phyloP scores from a whole-genome alignment of 2,113 vertebrate species.

The Candoia aspera region DNA sequence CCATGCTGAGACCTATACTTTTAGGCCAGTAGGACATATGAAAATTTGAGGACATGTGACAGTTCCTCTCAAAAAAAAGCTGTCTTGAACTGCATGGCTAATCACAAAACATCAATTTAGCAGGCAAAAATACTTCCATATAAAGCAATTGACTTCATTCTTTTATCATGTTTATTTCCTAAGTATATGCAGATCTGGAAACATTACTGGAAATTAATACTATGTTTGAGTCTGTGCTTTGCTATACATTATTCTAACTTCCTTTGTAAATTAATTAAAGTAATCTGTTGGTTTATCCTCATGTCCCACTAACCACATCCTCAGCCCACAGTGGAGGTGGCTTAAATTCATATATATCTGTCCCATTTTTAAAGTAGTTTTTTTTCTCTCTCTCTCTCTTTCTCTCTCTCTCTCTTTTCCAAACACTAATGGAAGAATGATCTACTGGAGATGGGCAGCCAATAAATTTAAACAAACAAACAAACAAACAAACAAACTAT shows the following conservation, averaged over 20 bases:
- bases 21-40: neutral
- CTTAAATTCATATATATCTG: neutral
- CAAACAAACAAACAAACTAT: neutral
- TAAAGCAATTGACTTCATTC: neutral
- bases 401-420: neutral
- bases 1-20: neutral
- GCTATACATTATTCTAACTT: neutral
- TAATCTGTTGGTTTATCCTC: neutral
- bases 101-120: neutral
- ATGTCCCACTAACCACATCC: neutral
- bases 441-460: neutral
- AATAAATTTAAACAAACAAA: neutral
- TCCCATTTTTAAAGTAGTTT: neutral
- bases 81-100: neutral
- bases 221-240: neutral
- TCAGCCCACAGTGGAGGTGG: neutral
- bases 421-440: neutral
- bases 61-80: neutral
- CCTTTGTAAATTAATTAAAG: neutral
- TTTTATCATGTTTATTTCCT: neutral
- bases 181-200: neutral
- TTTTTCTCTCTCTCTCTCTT: neutral
- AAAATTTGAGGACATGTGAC: neutral
- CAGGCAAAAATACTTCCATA: neutral
- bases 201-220: neutral